Conservation (phyloP, 2,113 vertebrate genomes). For the Plectropomus leopardus region DNA sequence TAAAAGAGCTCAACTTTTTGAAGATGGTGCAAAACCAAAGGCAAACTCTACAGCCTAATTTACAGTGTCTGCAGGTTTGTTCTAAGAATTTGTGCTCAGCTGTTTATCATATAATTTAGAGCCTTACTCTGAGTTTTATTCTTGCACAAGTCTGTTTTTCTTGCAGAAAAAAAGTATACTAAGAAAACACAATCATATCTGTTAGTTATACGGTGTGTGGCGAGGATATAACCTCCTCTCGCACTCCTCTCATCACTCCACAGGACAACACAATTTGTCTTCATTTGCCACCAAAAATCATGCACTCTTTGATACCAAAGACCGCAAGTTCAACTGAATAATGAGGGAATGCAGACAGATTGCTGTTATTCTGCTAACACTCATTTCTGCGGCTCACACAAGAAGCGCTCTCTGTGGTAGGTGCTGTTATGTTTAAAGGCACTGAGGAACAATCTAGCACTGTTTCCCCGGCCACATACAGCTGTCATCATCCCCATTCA, state of each 20-base stretch:
- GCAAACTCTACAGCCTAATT: background rate
- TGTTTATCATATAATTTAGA: conserved; percentile 26
- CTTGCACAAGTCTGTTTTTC: background rate
- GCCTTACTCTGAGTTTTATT: background rate
- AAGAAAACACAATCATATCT: background rate
- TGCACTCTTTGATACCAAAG: conserved; percentile 21
- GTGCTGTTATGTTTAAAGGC: conserved; percentile 63
- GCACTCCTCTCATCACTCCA: conserved; percentile 35
- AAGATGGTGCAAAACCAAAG: conserved; percentile 1
- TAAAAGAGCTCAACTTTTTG: conserved; percentile 6
- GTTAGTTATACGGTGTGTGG: background rate
- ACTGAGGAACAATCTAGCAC: conserved; percentile 58
- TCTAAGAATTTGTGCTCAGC: conserved; percentile 25
- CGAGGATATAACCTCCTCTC: background rate
- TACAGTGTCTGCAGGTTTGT: conserved; percentile 35
- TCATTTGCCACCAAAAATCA: conserved; percentile 14
- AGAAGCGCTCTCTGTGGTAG: conserved; percentile 51
- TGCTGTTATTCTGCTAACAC: conserved; percentile 17
- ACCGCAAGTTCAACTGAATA: conserved; percentile 4
- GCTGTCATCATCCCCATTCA: conserved; percentile 73
- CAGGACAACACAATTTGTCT: conserved; percentile 39
- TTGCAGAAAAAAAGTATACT: conserved; percentile 6
- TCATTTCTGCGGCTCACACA: conserved; percentile 27
- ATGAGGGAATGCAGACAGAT: conserved; percentile 38
- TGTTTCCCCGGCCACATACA: conserved; percentile 50